Evolutionary conservation across 2,888 invertebrate genomes (phyloP), one percentile per base, ranked within the genome.

Genomic region (Labia minor): DNA sequence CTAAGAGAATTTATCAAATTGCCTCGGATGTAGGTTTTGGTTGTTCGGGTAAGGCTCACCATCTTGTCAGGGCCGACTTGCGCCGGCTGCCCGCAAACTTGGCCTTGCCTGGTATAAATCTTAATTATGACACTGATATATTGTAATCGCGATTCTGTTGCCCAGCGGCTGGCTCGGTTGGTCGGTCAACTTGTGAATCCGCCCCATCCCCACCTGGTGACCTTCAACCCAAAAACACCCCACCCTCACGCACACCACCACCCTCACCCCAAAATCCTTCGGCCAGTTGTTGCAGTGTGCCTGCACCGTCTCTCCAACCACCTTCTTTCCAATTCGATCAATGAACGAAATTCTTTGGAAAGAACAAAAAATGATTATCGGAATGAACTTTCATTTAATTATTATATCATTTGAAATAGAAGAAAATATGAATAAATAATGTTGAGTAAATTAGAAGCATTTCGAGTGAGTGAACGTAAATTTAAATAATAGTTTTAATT

Each of bases 101-200:
- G n/a, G 8, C 49, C 49, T 16, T 16, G 49, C n/a, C 49, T 49
- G 49, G 49, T 49, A 49, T 49, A 49, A 49, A 49, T 49, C 49
- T 49, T 49, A 49, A 49, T 49, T 49, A 49, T 49, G 49, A 49
- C 49, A 49, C 49, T 49, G 49, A 49, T 49, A 49, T 49, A 49
- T 49, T 49, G 49, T 49, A 49, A 49, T 49, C 49, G 49, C 49
- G 49, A 49, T 49, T 49, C 49, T 49, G 49, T 49, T 49, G 49
- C 8, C 49, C 49, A 49, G 49, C 49, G 49, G 49, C 49, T 49
- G 49, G n/a, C n/a, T n/a, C n/a, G n/a, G n/a, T n/a, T 49, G 49
- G 49, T 4, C n/a, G 49, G 49, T 49, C 49, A 49, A 49, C 49
- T 49, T 49, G 16, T 14, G 49, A 49, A 49, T 49, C 49, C 49